phyloP scores from a whole-genome alignment of 2,888 invertebrate species.

The Gari tellinella region DNA sequence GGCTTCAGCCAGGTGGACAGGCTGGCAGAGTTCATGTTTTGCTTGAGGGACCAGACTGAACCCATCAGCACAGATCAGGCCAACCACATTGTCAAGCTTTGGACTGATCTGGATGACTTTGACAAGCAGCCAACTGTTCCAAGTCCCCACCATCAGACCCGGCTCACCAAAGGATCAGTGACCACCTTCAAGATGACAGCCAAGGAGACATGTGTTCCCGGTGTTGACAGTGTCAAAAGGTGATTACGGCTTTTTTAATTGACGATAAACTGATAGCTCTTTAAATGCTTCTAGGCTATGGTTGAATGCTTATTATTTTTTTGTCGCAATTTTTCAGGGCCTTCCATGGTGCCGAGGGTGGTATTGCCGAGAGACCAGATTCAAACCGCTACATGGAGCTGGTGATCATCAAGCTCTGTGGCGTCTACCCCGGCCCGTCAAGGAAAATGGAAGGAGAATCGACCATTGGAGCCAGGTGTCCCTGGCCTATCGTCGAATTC shows the following conservation, averaged over 20 bases:
- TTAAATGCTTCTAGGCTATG: too few species aligned
- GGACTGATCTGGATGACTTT: constrained; percentile 31
- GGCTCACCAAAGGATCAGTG: constrained; percentile 10
- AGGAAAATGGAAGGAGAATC: too few species aligned
- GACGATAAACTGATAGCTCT: too few species aligned
- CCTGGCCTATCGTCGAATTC: too few species aligned
- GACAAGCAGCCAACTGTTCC: constrained; percentile 34
- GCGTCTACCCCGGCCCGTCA: too few species aligned
- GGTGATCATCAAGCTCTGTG: too few species aligned
- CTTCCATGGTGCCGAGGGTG: constrained; percentile 20
- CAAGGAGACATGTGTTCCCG: constrained; percentile 20
- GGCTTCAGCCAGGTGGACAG: too few species aligned
- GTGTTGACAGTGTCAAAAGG: constrained; percentile 29
- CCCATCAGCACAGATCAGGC: constrained; percentile 8
- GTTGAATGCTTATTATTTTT: too few species aligned
- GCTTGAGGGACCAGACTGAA: constrained; percentile 41
- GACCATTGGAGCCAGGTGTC: too few species aligned
- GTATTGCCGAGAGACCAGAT: constrained; percentile 29
- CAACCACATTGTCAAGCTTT: constrained; percentile 17
- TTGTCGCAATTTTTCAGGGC: too few species aligned
- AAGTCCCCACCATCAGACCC: constrained; percentile 9
- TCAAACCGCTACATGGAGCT: constrained; percentile 36
- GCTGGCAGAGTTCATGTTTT: too few species aligned
- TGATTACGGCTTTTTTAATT: neutral
- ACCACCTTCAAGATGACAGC: constrained; percentile 7